A percentile compares a stretch with the other conserved stretches of the same genome.
phyloP scores from a whole-genome alignment of 2,113 vertebrate genomes.

The Scomber scombrus region DNA sequence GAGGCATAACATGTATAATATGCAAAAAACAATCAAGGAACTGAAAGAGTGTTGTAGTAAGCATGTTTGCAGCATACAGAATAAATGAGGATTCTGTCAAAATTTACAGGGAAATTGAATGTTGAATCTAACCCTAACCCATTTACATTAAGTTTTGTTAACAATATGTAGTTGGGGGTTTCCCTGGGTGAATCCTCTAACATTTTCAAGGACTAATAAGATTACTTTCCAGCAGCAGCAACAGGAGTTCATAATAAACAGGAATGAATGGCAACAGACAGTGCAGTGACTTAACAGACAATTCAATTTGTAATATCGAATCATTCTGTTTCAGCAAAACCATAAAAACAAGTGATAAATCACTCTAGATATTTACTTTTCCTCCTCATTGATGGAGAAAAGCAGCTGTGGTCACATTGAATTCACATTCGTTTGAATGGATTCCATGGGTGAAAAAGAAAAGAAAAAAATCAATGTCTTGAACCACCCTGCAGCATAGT shows the following conservation, averaged over 20 bases:
- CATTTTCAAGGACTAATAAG: neutral
- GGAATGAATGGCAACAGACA: neutral
- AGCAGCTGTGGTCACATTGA: neutral
- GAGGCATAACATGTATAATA: neutral
- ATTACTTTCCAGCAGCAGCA: neutral
- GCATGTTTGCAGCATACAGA: neutral
- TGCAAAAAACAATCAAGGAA: neutral
- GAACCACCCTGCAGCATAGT: neutral
- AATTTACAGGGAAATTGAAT: neutral
- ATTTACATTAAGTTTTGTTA: too few relatives aligned
- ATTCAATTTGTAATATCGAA: neutral
- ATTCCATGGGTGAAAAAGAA: too few relatives aligned
- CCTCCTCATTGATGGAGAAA: neutral
- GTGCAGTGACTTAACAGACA: neutral
- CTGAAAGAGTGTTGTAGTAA: neutral
- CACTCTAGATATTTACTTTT: neutral
- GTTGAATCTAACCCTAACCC: too few relatives aligned
- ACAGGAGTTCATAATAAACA: neutral
- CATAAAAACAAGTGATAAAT: neutral
- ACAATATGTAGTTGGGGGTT: neutral
- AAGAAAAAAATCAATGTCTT: neutral
- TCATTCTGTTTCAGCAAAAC: neutral
- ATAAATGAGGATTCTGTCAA: neutral
- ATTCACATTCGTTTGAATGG: too few relatives aligned
- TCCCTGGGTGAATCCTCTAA: conserved; percentile 2